Evolutionary conservation across 2,113 vertebrate genomes (phyloP).

Genomic region (Centropus unirufus): DNA sequence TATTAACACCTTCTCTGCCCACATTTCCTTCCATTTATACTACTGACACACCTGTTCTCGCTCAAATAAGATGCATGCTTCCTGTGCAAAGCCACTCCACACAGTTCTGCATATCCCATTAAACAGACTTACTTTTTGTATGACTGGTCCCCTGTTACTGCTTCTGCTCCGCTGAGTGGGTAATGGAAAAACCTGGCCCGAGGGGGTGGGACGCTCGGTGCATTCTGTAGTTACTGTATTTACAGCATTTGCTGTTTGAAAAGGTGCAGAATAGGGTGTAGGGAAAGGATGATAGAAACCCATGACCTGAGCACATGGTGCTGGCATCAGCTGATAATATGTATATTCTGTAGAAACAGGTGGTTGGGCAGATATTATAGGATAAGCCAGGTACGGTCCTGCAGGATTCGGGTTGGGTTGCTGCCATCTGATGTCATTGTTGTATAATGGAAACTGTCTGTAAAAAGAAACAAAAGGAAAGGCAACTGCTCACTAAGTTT

Average conservation of each 20-base stretch:
- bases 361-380: slow-evolving; percentile 92
- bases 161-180: slow-evolving; percentile 85
- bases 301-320: slow-evolving; percentile 94
- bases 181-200: slow-evolving; percentile 82
- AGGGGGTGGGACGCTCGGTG: slow-evolving; percentile 80
- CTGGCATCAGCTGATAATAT: slow-evolving; percentile 95
- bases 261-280: slow-evolving; percentile 83
- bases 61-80: background rate
- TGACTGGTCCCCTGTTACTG: slow-evolving; percentile 76
- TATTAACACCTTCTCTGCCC: background rate
- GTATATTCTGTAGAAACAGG: slow-evolving; percentile 94
- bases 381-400: slow-evolving; percentile 94
- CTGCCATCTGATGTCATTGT: slow-evolving; percentile 94
- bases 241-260: slow-evolving; percentile 84
- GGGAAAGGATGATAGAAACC: slow-evolving; percentile 97
- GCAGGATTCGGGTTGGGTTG: slow-evolving; percentile 87
- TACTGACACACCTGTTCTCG: background rate
- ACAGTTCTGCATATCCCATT: background rate
- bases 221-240: slow-evolving; percentile 85
- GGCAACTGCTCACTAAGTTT: background rate
- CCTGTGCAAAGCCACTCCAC: background rate
- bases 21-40: background rate
- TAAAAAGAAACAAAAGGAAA: slow-evolving; percentile 34
- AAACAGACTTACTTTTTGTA: slow-evolving; percentile 84
- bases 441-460: slow-evolving; percentile 94